These are phyloP conservation scores for Yponomeuta malinellus DNA, from an alignment of 2,888 invertebrate species.

Conservation along the genomic window DNA sequence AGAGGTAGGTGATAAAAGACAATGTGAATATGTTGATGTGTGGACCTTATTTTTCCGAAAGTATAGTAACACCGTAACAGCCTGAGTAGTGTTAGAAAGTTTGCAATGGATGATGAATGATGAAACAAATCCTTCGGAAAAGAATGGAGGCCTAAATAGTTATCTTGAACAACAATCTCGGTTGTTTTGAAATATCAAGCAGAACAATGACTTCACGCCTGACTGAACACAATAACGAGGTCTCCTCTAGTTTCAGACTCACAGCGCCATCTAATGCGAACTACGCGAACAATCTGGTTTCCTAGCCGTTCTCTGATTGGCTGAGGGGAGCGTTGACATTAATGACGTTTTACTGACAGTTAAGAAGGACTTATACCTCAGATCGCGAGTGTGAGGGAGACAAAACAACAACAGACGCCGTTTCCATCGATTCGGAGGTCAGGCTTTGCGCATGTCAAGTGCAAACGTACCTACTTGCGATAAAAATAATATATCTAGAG, in stretches of 20 bases:
- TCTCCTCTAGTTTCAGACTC: conserved; percentile 21
- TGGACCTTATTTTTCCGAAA: too few relatives aligned
- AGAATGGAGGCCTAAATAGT: neutral
- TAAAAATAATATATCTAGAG: conserved; percentile 45
- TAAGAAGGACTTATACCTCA: conserved; percentile 29
- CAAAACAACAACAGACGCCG: conserved; percentile 60
- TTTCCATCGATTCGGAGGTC: conserved; percentile 68
- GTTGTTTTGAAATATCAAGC: conserved; percentile 7
- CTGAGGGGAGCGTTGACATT: conserved; percentile 29
- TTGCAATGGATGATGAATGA: neutral
- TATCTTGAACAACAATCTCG: conserved; percentile 1
- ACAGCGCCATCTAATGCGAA: conserved; percentile 55
- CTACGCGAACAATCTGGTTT: conserved; percentile 34
- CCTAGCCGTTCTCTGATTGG: conserved; percentile 38
- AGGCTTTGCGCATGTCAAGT: conserved; percentile 57
- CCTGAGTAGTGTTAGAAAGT: neutral
- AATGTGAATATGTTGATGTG: too few relatives aligned
- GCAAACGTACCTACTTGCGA: conserved; percentile 30
- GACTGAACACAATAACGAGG: neutral
- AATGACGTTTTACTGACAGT: conserved; percentile 27
- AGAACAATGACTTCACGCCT: neutral
- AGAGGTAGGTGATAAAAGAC: too few relatives aligned
- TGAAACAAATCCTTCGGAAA: neutral
- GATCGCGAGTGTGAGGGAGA: conserved; percentile 37
- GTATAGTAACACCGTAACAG: too few relatives aligned